Base-by-base conservation (phyloP, 2,888 invertebrate genomes). In the Cinara cedri region DNA sequence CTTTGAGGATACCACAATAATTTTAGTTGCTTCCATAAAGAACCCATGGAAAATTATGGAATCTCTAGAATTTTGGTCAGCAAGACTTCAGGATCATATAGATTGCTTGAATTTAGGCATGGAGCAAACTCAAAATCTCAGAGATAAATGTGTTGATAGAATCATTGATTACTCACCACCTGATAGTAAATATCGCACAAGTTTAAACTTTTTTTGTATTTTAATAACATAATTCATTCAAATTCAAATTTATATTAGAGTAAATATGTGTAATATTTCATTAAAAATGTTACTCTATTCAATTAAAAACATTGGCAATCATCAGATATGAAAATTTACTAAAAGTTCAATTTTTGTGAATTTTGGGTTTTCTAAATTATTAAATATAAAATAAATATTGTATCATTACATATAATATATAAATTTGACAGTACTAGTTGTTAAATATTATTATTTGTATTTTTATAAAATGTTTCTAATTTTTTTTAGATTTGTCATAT, bases 1-100 rank as follows among this genome's bases (percentile, higher is more conserved):
- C 84, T 95, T 96, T 88, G 92, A 93, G 83, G 93, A 98, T 87
- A 96, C 96, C 62, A 89, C 97, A 85, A 92, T 97, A 82, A 90
- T 98, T 86, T 89, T 98, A 85, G 95, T 96, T 65, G 96, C 96
- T 62, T 94, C 97, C 55, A 97, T 98, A 97, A 95, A 95, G 72
- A 92, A 95, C 66, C 98, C 98, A 0, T 98, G 98, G 97, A 92
- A 92, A 82, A 90, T 98, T 84, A 88, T 97, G 83, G 96, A 98
- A 85, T 95, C 97, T 86, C 89, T 98, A 81, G 93, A 95, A 85
- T 93, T 93, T 84, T 98, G 98, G 98, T 93, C 94, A 3, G 91
- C 93, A 57, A 90, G 93, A 83, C 88, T 95, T 81, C 93, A 94
- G 81, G 94, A 97, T 87, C 97, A 98, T 86, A 91, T 98, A 86